Evolutionary conservation across 64 coral and sea anemone species (phyloP), one percentile per base, ranked within the genome.

Genomic region (Acropora tenuis): DNA sequence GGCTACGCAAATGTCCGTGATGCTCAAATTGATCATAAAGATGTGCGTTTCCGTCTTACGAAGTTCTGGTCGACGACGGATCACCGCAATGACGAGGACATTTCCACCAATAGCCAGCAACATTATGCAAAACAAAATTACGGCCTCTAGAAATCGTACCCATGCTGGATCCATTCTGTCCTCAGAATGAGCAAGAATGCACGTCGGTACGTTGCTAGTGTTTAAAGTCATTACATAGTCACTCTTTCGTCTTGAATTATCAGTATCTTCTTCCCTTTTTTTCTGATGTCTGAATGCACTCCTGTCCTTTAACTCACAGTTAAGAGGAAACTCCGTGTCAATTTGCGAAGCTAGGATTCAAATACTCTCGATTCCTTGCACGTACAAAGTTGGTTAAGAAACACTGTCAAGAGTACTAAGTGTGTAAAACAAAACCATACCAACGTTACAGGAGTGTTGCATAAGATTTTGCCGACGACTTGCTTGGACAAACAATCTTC

Each of bases 1-100:
- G 2, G 92, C 92, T n/a, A 94, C 92, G 9, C 69, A 88, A 16
- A 94, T 94, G 65, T 94, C 92, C n/a, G 79, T 94, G 13, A 94
- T 43, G 47, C 92, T 94, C 57, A 94, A 90, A 65, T 94, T 94
- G 16, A 94, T 57, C 8, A 94, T 94, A 45, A 94, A 94, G 41
- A 94, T 85, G 20, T 88, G 88, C 16, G 92, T 94, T 52, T 89
- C 92, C 46, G 81, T 90, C 30, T 65, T 61, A 71, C 92, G 92
- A 50, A 94, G 52, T 63, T 94, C 87, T 18, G 76, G 88, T 52
- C 71, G 86, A 61, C 92, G 79, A 75, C 90, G 90, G 17, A 94
- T 86, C 8, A 94, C 92, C 2, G 87, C 92, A 10, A 90, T 83
- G n/a, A 94, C 92, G 48, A 94, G 82, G 6, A 82, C 71, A 71